These are phyloP conservation scores for Diachasmimorpha longicaudata DNA, from an alignment of 1,140 invertebrate genomes.

Conservation along the genomic window DNA sequence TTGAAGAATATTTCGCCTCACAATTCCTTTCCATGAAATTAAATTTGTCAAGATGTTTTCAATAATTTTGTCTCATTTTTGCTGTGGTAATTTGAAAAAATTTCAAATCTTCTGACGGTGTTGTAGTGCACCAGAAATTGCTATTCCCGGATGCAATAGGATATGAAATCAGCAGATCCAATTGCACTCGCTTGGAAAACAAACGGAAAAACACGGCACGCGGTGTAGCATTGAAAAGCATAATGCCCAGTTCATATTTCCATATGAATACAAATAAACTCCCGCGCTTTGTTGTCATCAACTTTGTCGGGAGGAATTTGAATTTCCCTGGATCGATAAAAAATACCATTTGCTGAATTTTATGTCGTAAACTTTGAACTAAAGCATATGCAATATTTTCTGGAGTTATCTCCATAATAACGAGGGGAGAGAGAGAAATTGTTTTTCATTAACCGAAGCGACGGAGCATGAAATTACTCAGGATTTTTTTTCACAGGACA, in stretches of 20 bases:
- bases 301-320: too few relatives aligned
- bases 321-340: too few relatives aligned
- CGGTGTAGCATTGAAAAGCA: neutral
- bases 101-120: too few relatives aligned
- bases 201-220: neutral
- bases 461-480: neutral
- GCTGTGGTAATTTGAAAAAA: neutral
- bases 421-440: neutral
- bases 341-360: too few relatives aligned
- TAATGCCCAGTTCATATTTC: neutral
- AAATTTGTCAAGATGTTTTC: too few relatives aligned
- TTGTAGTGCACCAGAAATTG: neutral
- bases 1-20: too few relatives aligned
- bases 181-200: neutral
- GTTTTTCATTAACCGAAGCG: neutral
- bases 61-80: too few relatives aligned
- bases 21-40: too few relatives aligned
- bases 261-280: neutral
- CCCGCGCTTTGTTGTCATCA: too few relatives aligned
- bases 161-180: neutral
- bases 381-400: too few relatives aligned
- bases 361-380: too few relatives aligned
- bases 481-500: neutral
- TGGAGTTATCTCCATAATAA: neutral
- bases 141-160: neutral